phyloP scores from a whole-genome alignment of 2,888 invertebrate species.

The Agrochola macilenta region DNA sequence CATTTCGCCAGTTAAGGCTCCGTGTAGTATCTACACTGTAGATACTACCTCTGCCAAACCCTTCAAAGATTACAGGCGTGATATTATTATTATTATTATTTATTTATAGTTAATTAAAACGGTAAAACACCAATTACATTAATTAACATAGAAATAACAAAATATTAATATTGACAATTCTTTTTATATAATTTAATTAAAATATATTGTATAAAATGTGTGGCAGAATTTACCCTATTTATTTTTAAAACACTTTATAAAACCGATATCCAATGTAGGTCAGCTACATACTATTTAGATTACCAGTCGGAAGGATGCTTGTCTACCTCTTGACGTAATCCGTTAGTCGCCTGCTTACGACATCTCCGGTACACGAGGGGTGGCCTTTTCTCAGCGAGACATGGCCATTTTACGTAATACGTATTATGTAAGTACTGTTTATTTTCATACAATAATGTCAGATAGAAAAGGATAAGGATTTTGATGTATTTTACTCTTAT shows the following conservation, averaged over 20 bases:
- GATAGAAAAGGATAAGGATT: not conserved
- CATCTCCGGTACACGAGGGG: conserved; percentile 29
- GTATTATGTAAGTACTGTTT: conserved; percentile 30
- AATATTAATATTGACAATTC: too few relatives aligned
- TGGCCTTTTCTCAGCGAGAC: conserved; percentile 29
- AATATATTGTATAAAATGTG: too few relatives aligned
- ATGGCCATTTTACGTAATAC: conserved; percentile 26
- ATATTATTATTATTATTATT: too few relatives aligned
- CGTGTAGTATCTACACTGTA: too few relatives aligned
- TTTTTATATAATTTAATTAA: too few relatives aligned
- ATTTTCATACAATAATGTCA: conserved; percentile 8
- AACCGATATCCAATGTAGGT: conserved; percentile 20
- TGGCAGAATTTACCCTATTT: not conserved
- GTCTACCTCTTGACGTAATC: conserved; percentile 49
- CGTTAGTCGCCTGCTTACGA: conserved; percentile 44
- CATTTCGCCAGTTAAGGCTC: too few relatives aligned
- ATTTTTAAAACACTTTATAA: not conserved
- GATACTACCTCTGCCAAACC: too few relatives aligned
- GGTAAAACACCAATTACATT: too few relatives aligned
- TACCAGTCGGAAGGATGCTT: conserved; percentile 28
- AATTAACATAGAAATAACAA: too few relatives aligned
- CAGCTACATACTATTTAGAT: conserved; percentile 30
- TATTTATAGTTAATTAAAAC: too few relatives aligned
- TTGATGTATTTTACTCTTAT: not conserved
- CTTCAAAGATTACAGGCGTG: too few relatives aligned